Percentiles rank a stretch among this genome's conserved stretches.
phyloP scores from a whole-genome alignment of 2,113 vertebrate genomes.

The Loxodonta africana region DNA sequence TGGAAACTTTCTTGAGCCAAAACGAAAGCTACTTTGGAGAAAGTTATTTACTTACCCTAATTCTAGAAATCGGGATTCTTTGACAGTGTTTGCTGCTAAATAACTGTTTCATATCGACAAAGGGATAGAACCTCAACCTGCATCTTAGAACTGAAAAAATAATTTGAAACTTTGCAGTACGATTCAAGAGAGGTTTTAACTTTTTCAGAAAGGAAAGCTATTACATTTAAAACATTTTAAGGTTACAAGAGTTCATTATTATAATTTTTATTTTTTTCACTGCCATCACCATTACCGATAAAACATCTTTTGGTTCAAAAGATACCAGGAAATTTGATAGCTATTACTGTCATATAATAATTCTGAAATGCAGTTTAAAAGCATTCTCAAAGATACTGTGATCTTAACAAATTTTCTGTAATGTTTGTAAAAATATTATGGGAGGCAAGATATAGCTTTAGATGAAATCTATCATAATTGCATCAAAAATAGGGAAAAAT shows the following conservation, averaged over 20 bases:
- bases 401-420: neutral
- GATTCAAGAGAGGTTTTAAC: constrained; percentile 24
- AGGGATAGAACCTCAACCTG: neutral
- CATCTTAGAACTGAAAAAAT: constrained; percentile 12
- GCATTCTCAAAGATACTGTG: neutral
- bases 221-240: neutral
- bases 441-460: neutral
- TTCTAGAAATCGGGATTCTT: constrained; percentile 46
- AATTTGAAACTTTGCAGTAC: neutral
- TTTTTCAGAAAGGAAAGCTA: neutral
- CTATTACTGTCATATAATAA: neutral
- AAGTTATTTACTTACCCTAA: constrained; percentile 40
- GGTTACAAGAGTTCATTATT: neutral
- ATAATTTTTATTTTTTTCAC: constrained; percentile 26
- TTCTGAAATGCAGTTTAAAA: constrained; percentile 3
- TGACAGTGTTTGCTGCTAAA: neutral
- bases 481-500: neutral
- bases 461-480: neutral
- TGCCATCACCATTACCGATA: neutral
- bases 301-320: constrained; percentile 8
- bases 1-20: constrained; percentile 40
- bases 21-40: constrained; percentile 42
- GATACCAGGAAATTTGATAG: neutral
- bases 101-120: constrained; percentile 36
- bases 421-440: constrained; percentile 8